Evolutionary conservation across 2,888 invertebrate species (phyloP).

Genomic region (Scaptomyza flava): DNA sequence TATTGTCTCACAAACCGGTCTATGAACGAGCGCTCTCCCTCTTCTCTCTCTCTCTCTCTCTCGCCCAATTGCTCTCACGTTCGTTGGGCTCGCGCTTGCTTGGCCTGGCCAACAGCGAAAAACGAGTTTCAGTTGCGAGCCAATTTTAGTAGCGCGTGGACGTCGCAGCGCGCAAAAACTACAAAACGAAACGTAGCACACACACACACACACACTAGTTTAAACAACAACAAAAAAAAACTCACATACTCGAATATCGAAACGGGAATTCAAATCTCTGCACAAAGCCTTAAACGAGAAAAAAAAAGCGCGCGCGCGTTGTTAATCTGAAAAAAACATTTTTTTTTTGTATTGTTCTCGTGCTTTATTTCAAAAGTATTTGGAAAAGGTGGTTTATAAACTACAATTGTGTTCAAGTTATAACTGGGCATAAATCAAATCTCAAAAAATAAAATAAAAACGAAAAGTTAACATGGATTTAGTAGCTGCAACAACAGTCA

Average conservation of each 20-base stretch:
- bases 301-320: slow-evolving; percentile 40
- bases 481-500: slow-evolving; percentile 5
- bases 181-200: slow-evolving; percentile 6
- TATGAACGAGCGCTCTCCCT: neutral
- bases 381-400: neutral
- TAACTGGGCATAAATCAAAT: slow-evolving; percentile 10
- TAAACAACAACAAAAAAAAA: neutral
- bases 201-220: neutral
- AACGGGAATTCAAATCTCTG: slow-evolving; percentile 44
- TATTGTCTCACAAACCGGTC: slow-evolving; percentile 37
- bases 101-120: slow-evolving; percentile 43
- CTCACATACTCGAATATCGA: slow-evolving; percentile 34
- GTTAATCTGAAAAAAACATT: slow-evolving; percentile 25
- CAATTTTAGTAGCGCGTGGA: slow-evolving; percentile 72
- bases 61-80: slow-evolving; percentile 2
- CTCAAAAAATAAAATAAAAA: neutral
- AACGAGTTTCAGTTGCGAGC: slow-evolving; percentile 81
- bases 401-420: neutral
- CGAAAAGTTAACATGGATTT: slow-evolving; percentile 2
- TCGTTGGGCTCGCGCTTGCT: slow-evolving; percentile 33
- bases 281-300: slow-evolving; percentile 10
- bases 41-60: slow-evolving; percentile 2
- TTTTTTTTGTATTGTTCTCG: slow-evolving; percentile 35
- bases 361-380: slow-evolving; percentile 16
- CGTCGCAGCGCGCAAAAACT: slow-evolving; percentile 57